Evolutionary conservation across 2,797 vertebrate species (phyloP).

Genomic region (Tapera naevia): DNA sequence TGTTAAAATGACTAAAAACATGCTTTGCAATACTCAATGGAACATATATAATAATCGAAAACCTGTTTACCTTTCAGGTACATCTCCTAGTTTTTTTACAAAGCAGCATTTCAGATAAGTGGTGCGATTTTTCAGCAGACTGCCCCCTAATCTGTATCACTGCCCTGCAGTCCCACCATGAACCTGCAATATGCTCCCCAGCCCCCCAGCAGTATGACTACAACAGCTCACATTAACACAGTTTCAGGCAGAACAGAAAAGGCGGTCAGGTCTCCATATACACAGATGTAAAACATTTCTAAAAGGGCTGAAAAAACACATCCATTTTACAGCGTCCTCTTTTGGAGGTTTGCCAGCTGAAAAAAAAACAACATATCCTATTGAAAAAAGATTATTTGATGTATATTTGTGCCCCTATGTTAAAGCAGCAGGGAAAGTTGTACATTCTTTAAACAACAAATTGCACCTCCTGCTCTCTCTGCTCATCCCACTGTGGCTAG

Average conservation of each 20-base stretch:
- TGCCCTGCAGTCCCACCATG: not conserved
- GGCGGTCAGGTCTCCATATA: slow-evolving; percentile 38
- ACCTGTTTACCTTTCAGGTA: slow-evolving; percentile 34
- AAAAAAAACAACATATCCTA: slow-evolving; percentile 38
- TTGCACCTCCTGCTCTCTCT: not conserved
- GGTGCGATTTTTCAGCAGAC: not conserved
- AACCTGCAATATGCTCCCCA: not conserved
- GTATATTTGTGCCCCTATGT: not conserved
- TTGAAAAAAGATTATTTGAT: not conserved
- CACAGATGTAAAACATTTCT: slow-evolving; percentile 11
- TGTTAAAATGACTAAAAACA: slow-evolving; percentile 13
- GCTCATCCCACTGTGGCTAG: not conserved
- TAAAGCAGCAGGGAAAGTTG: slow-evolving; percentile 21
- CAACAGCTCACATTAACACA: slow-evolving; percentile 50
- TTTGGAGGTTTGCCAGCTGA: slow-evolving; percentile 46
- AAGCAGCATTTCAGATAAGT: not conserved
- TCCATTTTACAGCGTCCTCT: slow-evolving; percentile 45
- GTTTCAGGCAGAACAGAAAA: slow-evolving; percentile 46
- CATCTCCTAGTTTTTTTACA: slow-evolving; percentile 17
- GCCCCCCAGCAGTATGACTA: not conserved
- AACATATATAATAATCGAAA: not conserved
- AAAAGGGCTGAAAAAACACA: slow-evolving; percentile 41
- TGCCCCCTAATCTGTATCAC: not conserved
- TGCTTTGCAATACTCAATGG: slow-evolving; percentile 8
- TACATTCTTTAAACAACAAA: not conserved